Percentiles rank a stretch among this genome's conserved stretches.
These are phyloP conservation scores for Drosophila funebris DNA, from an alignment of 1,140 invertebrate species.

Conservation along the genomic window DNA sequence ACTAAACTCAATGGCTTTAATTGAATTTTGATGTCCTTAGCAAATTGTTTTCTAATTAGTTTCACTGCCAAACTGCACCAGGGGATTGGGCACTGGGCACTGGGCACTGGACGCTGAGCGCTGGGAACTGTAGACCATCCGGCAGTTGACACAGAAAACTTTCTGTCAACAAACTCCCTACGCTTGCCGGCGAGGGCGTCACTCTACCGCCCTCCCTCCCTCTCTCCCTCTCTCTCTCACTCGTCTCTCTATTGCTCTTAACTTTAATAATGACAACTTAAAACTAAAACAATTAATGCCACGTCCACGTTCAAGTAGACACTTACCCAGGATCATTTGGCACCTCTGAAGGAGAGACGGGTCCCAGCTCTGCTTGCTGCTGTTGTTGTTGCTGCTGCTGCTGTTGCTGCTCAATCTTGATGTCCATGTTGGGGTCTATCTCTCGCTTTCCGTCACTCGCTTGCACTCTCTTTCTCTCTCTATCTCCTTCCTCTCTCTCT, in stretches of 20 bases:
- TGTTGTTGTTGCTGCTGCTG: constrained; percentile 86
- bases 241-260: not conserved
- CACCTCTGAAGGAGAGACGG: constrained; percentile 90
- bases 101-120: not conserved
- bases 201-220: constrained; percentile 4
- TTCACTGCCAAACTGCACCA: constrained; percentile 31
- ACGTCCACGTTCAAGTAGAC: constrained; percentile 47
- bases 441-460: not conserved
- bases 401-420: constrained; percentile 75
- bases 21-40: constrained; percentile 81
- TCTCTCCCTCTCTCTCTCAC: constrained; percentile 5
- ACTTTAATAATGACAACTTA: constrained; percentile 67
- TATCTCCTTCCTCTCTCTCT: not conserved
- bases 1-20: constrained; percentile 80
- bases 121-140: constrained; percentile 8
- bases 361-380: constrained; percentile 87
- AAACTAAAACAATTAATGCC: constrained; percentile 69
- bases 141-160: constrained; percentile 75
- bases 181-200: constrained; percentile 1
- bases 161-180: constrained; percentile 68
- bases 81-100: not conserved
- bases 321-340: constrained; percentile 95
- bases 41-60: constrained; percentile 82
- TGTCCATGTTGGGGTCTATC: constrained; percentile 65
- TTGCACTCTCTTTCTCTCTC: not conserved